Percentiles rank a stretch among this genome's conserved stretches.
These are phyloP conservation scores for Hylia prasina DNA, from an alignment of 2,113 vertebrate species.

Conservation along the genomic window DNA sequence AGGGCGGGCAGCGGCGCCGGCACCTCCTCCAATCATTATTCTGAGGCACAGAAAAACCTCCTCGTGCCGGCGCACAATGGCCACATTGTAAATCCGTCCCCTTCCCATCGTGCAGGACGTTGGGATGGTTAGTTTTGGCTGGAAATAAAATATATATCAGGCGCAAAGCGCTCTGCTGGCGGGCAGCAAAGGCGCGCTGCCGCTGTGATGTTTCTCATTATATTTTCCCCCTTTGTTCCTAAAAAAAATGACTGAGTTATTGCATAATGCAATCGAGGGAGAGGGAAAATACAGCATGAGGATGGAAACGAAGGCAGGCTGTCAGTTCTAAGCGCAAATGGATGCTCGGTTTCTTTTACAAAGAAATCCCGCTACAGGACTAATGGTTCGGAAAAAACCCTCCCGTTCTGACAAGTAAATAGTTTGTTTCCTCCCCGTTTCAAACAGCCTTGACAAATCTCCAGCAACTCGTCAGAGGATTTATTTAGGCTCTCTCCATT, in stretches of 20 bases:
- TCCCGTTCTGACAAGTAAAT: neutral
- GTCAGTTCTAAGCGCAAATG: neutral
- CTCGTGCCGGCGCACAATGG: neutral
- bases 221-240: slow-evolving; percentile 34
- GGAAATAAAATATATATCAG: neutral
- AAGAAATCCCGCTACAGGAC: neutral
- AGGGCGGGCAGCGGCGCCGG: neutral
- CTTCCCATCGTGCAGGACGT: neutral
- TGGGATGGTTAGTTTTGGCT: slow-evolving; percentile 25
- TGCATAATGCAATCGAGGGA: neutral
- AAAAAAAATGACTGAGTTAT: neutral
- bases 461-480: neutral
- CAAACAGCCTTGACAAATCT: neutral
- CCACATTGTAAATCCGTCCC: neutral
- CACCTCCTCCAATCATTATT: no score
- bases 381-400: neutral
- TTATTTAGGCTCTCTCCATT: neutral
- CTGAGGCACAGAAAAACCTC: neutral
- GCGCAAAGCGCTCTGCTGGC: neutral
- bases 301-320: neutral
- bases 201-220: slow-evolving; percentile 37
- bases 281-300: neutral
- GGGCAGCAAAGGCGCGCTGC: neutral
- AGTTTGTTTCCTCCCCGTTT: neutral
- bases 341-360: neutral